phyloP scores from a whole-genome alignment of 2,797 vertebrate species.

The Centroberyx gerrardi region DNA sequence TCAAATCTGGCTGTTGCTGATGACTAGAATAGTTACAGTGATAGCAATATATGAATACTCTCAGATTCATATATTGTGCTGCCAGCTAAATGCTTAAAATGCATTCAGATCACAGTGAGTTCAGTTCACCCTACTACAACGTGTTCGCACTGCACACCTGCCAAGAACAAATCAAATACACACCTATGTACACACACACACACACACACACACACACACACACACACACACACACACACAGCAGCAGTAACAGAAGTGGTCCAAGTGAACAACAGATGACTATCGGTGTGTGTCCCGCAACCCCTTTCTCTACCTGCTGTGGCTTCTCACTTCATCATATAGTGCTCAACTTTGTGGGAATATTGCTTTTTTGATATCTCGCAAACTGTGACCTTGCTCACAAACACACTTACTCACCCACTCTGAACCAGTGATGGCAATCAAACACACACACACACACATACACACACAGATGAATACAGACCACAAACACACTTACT shows the following conservation, averaged over 20 bases:
- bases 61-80: too few relatives aligned
- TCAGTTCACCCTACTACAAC: too few relatives aligned
- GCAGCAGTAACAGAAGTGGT: constrained; percentile 31
- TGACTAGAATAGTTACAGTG: too few relatives aligned
- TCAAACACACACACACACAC: constrained; percentile 26
- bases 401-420: constrained; percentile 54
- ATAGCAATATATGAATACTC: too few relatives aligned
- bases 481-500: constrained; percentile 49
- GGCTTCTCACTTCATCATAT: constrained; percentile 49
- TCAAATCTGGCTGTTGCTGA: too few relatives aligned
- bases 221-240: constrained; percentile 6
- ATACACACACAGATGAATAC: background rate
- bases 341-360: constrained; percentile 61
- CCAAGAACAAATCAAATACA: too few relatives aligned
- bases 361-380: constrained; percentile 77
- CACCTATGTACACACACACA: too few relatives aligned
- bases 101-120: too few relatives aligned
- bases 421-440: constrained; percentile 47
- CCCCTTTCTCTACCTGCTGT: constrained; percentile 54
- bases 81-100: too few relatives aligned
- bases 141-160: too few relatives aligned
- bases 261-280: constrained; percentile 62
- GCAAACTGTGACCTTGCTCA: constrained; percentile 71
- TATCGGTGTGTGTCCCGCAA: constrained; percentile 59
- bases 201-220: background rate